Base-by-base conservation (phyloP, 2,888 invertebrate genomes). In the Acholoe squamosa region DNA sequence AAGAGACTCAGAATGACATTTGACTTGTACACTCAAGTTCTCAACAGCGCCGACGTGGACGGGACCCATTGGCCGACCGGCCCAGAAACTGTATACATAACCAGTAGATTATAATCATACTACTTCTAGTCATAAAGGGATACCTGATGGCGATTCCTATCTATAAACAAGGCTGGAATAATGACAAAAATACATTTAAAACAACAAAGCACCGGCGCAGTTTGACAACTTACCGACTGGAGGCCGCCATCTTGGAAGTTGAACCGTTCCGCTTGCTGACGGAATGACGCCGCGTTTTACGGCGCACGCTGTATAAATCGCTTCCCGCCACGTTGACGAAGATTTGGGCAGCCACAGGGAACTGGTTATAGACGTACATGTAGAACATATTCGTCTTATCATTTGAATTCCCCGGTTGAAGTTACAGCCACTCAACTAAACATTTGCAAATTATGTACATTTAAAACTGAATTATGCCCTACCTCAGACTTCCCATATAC, bases 171-270 rank as follows among this genome's bases (percentile, higher is more conserved):
- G 12, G 19, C n/a, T 61, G n/a, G 22, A n/a, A 61, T 19, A 61
- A 61, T 19, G 1, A 61, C 1, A 61, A 3, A 61, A 14, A n/a
- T 14, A 61, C 14, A n/a, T 61, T 14, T 22, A 34, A 33, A 34
- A 34, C 80, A 80, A 80, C 43, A 80, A 80, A 80, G 80, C 80
- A 80, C 80, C 80, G 80, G 80, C 80, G 80, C 33, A 80, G 80
- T 80, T 54, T 86, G 52, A 86, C 54, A 34, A 86, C 86, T 86
- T 25, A 86, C 86, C 86, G 19, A 25, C 54, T 19, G 86, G 86
- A 52, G 56, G 54, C 31, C 86, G 86, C 86, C 86, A 86, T 86
- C 86, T 86, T 86, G 86, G 54, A 54, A 12, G 25, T 3, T 34
- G 84, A n/a, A 76, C 80, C 80, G 80, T 80, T 80, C 43, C 80